Evolutionary conservation across 1,140 invertebrate species (phyloP), one percentile per base, ranked within the genome.

Genomic region (Euschistus heros): DNA sequence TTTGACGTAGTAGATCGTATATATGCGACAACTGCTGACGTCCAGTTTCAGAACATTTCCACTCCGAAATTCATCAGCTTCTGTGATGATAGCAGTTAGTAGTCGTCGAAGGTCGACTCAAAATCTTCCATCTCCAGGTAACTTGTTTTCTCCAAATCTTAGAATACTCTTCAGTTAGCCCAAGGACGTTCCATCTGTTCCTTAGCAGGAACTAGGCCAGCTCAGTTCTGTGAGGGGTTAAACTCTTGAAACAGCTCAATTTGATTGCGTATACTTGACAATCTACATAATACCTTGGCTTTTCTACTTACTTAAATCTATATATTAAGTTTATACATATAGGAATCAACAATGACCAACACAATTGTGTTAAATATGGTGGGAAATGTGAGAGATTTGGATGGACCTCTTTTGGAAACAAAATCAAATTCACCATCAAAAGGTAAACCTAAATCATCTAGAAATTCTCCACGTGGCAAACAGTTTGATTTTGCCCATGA

Each of bases 1-100:
- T 61, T 61, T 61, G 59, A 61, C 59, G 59, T 37, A 33, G 30
- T 44, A 44, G 42, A 30, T 61, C 59, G 59, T 30, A n/a, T 61
- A 18, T 26, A 61, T 61, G 59, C 59, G 59, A 61, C 59, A 1
- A 24, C n/a, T 42, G 10, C 10, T 37, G 33, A 37, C 33, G 33
- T 37, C 59, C 24, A 57, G 18, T 24, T 17, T 2, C 24, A 20
- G n/a, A 50, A 50, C 15, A 57, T 6, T 57, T 57, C 24, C 54
- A 24, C 54, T 57, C 24, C 20, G 24, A 57, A 24, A 17, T 57
- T 26, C 54, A 24, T 17, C 14, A 24, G 18, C 24, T 26, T 24
- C 5, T 57, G 54, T 57, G 24, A 57, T 57, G 54, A 26, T 22
- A 20, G 54, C 20, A 24, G 54, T 24, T 17, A 6, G 18, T 14